Base-by-base conservation (phyloP, 2,888 invertebrate species). In the Dorcus hopei region DNA sequence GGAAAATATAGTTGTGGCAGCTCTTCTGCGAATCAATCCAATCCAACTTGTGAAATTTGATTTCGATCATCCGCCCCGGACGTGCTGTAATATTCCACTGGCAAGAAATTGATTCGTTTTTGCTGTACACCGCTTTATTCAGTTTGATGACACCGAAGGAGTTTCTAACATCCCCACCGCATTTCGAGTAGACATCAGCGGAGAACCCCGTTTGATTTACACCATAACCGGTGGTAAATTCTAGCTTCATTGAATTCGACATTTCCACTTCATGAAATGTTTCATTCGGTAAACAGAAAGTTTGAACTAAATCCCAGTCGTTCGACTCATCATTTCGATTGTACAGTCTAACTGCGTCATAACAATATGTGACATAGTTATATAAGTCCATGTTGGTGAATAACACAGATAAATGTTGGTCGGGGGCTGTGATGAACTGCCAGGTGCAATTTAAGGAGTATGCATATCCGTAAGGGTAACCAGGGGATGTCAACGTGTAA, bases 31-130 rank as follows among this genome's bases (percentile, higher is more conserved):
- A 9, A n/a, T 7, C 38, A 3, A 54, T 54, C 7, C 54, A 23
- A 48, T 54, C 52, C 38, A 61, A 56, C 3, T n/a, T n/a, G 16
- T 77, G 74, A 70, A 95, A 87, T 4, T 76, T 73, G 8, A 94
- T 76, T 65, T 81, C 77, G 51, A 96, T 89, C 2, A 83, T 86
- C 70, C 86, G 84, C 1, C 95, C 93, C 1, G 87, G 79, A 38
- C 84, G 81, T 0, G 91, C 93, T 64, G 85, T 85, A 9, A 95
- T 79, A 49, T 81, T 82, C 93, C 93, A 95, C 52, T 85, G 80
- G 71, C 93, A 94, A 61, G 76, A 72, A 42, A 78, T 70, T 39
- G 62, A 38, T 11, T 16, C 49, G 26, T 48, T 14, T 23, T 45
- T 45, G 2, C n/a, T 23, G 39, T 52, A 53, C 9, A 52, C 39